Percentiles rank a stretch among this genome's conserved stretches.
phyloP scores from a whole-genome alignment of 1,140 invertebrate species.

The Drosophila azteca region DNA sequence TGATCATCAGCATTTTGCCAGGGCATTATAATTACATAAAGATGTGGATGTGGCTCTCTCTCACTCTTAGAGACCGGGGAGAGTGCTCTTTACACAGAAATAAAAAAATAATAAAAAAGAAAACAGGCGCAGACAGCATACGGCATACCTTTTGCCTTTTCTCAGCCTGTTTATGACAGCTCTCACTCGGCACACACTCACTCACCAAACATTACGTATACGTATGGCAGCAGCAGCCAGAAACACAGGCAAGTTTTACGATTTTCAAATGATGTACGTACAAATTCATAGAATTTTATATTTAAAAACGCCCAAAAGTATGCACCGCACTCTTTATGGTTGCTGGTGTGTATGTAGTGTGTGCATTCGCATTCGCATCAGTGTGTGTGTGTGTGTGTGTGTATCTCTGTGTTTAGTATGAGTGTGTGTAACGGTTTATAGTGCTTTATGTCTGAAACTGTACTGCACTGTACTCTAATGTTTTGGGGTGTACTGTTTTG shows the following conservation, averaged over 20 bases:
- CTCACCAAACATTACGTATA: slow-evolving; percentile 10
- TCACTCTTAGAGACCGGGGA: not conserved
- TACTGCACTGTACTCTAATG: too few species aligned
- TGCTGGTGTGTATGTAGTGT: not conserved
- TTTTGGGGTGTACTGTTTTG: not conserved
- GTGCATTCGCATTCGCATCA: not conserved
- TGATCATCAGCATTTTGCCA: slow-evolving; percentile 62
- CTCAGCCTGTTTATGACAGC: slow-evolving; percentile 71
- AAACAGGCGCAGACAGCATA: slow-evolving; percentile 33
- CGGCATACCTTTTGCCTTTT: slow-evolving; percentile 61
- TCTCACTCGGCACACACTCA: slow-evolving; percentile 35
- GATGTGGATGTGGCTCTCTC: slow-evolving; percentile 17
- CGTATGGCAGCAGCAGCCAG: not conserved
- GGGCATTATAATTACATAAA: slow-evolving; percentile 77
- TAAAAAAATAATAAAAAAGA: slow-evolving; percentile 71
- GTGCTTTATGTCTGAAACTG: too few species aligned
- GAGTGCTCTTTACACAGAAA: slow-evolving; percentile 66
- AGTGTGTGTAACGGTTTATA: slow-evolving; percentile 3
- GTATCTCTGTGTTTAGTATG: slow-evolving; percentile 59
- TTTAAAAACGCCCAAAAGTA: slow-evolving; percentile 75
- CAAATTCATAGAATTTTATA: slow-evolving; percentile 83
- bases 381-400: slow-evolving; percentile 32
- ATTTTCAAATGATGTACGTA: slow-evolving; percentile 82
- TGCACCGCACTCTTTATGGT: slow-evolving; percentile 17
- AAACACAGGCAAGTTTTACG: slow-evolving; percentile 79